phyloP scores from a whole-genome alignment of 2,888 invertebrate genomes.

The Neoaliturus tenellus region DNA sequence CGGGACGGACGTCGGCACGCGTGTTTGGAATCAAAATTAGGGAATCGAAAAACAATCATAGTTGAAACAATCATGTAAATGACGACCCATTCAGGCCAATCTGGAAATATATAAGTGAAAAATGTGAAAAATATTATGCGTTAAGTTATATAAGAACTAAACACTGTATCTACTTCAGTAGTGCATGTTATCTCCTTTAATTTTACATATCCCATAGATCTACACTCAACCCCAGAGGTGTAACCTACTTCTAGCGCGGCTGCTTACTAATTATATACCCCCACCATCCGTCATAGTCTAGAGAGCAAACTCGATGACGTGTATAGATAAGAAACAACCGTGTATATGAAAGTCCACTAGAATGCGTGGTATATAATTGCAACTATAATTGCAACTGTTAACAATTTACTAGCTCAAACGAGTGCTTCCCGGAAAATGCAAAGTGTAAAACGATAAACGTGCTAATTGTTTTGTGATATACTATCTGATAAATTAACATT shows the following conservation, averaged over 20 bases:
- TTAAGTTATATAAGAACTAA: too few species aligned
- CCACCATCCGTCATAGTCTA: background rate
- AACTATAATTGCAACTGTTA: constrained; percentile 19
- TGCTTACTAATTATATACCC: background rate
- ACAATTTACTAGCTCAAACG: constrained; percentile 5
- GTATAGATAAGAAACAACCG: background rate
- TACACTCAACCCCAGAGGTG: background rate
- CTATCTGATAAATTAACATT: background rate
- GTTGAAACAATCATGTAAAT: too few species aligned
- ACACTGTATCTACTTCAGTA: background rate
- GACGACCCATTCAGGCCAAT: too few species aligned
- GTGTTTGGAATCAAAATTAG: too few species aligned
- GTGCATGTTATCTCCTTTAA: background rate
- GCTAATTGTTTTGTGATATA: constrained; percentile 25
- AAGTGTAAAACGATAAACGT: background rate
- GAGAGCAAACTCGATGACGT: background rate
- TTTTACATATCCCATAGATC: constrained; percentile 12
- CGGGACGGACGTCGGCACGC: background rate
- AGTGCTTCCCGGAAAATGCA: constrained; percentile 1
- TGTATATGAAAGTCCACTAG: background rate
- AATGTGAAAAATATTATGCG: too few species aligned
- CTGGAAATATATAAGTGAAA: too few species aligned
- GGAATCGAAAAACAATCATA: too few species aligned
- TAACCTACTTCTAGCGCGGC: background rate
- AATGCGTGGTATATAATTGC: background rate